Conservation (phyloP, 2,888 invertebrate genomes). For the Latrodectus hesperus region DNA sequence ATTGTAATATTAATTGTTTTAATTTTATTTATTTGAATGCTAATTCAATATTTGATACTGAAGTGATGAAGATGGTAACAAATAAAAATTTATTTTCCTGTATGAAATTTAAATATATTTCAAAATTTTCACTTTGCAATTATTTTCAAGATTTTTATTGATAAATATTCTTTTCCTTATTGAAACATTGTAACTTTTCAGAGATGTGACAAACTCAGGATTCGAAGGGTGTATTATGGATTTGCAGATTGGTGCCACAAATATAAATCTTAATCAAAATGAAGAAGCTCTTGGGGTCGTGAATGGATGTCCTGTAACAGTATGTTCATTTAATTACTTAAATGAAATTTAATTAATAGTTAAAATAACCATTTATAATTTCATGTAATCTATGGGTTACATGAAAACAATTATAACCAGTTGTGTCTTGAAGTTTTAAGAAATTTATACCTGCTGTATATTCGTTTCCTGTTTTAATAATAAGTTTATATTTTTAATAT, state of each 20-base stretch:
- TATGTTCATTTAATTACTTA: slow-evolving; percentile 72
- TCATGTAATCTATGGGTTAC: too few relatives aligned
- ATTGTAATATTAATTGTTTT: too few relatives aligned
- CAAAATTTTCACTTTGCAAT: not conserved
- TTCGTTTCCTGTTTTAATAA: not conserved
- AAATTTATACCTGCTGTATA: not conserved
- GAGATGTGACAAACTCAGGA: slow-evolving; percentile 83
- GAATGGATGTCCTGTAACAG: slow-evolving; percentile 90
- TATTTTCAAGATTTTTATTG: not conserved
- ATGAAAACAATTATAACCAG: not conserved
- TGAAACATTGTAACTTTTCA: slow-evolving; percentile 74
- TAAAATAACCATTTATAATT: too few relatives aligned
- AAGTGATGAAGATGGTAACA: too few relatives aligned
- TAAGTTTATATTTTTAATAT: too few relatives aligned
- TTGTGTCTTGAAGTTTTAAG: not conserved
- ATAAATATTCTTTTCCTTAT: not conserved
- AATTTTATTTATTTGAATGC: too few relatives aligned
- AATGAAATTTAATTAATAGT: not conserved
- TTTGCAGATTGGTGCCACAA: slow-evolving; percentile 84
- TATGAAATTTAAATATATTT: not conserved
- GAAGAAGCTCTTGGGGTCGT: slow-evolving; percentile 87
- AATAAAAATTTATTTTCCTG: not conserved
- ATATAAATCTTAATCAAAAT: slow-evolving; percentile 86
- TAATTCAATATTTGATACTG: too few relatives aligned
- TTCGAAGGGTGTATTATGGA: slow-evolving; percentile 96